Evolutionary conservation across 1,140 invertebrate species (phyloP).

Genomic region (Drosophila repleta): DNA sequence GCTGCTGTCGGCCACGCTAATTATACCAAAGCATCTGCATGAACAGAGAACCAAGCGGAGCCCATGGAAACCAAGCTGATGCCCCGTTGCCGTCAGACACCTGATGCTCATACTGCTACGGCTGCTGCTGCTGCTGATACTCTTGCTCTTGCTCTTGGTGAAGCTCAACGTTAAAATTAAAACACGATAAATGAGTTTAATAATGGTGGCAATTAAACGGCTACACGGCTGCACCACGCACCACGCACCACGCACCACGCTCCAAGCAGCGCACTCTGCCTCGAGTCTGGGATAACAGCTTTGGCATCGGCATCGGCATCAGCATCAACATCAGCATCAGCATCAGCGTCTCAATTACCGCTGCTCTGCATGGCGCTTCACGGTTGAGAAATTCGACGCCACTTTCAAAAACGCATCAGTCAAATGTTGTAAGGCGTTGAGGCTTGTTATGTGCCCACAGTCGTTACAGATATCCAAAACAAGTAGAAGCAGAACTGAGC

Average conservation of each 20-base stretch:
- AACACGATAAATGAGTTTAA: slow-evolving; percentile 83
- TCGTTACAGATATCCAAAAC: slow-evolving; percentile 49
- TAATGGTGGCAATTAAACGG: slow-evolving; percentile 82
- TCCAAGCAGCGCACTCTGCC: slow-evolving; percentile 11
- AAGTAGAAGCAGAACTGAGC: slow-evolving; percentile 18
- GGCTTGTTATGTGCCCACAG: slow-evolving; percentile 55
- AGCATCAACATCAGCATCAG: slow-evolving; percentile 34
- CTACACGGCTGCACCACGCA: slow-evolving; percentile 64
- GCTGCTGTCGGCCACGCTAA: slow-evolving; percentile 55
- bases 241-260: slow-evolving; percentile 29
- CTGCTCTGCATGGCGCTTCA: slow-evolving; percentile 80
- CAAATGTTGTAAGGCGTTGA: slow-evolving; percentile 66
- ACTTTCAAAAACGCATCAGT: slow-evolving; percentile 82
- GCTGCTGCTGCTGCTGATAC: slow-evolving; percentile 1
- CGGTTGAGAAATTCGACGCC: slow-evolving; percentile 81
- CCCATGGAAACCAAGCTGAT: slow-evolving; percentile 21
- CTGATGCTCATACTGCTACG: slow-evolving; percentile 50
- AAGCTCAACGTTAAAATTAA: slow-evolving; percentile 67
- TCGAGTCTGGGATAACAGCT: slow-evolving; percentile 18
- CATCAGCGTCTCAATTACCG: slow-evolving; percentile 77
- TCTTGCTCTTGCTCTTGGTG: slow-evolving; percentile 27
- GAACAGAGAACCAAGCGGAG: background rate
- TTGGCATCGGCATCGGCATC: slow-evolving; percentile 23
- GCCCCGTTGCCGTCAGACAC: slow-evolving; percentile 51
- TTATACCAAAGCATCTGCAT: slow-evolving; percentile 55